Conservation (phyloP, 2,797 vertebrate species). For the Tarsius wallacei region DNA sequence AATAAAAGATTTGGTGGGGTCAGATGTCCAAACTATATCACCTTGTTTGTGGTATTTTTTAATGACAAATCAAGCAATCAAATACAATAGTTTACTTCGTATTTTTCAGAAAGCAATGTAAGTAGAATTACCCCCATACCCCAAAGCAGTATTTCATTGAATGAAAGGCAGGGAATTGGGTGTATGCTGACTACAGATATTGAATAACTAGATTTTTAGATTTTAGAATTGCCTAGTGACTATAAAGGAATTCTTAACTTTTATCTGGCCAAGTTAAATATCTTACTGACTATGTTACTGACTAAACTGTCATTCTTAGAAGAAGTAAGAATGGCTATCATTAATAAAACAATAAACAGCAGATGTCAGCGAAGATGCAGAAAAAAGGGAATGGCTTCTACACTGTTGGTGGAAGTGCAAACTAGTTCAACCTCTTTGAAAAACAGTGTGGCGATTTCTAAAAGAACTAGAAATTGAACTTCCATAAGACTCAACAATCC, state of each 20-base stretch:
- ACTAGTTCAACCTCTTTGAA: too few species aligned
- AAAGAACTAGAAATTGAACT: too few species aligned
- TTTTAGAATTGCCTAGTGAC: background rate
- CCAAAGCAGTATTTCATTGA: background rate
- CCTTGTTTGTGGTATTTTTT: background rate
- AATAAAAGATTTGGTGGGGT: too few species aligned
- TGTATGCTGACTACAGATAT: background rate
- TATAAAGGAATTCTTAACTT: background rate
- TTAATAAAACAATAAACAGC: too few species aligned
- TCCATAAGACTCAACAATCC: too few species aligned
- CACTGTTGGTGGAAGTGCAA: too few species aligned
- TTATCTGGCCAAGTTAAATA: background rate
- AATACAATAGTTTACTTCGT: background rate
- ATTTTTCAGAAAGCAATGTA: background rate
- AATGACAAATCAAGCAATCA: background rate
- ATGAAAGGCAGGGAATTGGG: rapidly evolving
- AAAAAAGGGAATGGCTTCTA: too few species aligned
- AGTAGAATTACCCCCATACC: background rate
- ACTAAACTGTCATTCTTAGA: background rate
- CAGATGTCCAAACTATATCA: background rate
- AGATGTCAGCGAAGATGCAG: too few species aligned
- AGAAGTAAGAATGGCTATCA: background rate
- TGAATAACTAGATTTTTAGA: background rate
- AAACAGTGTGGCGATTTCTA: too few species aligned
- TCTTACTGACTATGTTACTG: background rate